Percentiles rank a stretch among this genome's conserved stretches.
phyloP scores from a whole-genome alignment of 2,888 invertebrate species.

The Drosophila birchii region DNA sequence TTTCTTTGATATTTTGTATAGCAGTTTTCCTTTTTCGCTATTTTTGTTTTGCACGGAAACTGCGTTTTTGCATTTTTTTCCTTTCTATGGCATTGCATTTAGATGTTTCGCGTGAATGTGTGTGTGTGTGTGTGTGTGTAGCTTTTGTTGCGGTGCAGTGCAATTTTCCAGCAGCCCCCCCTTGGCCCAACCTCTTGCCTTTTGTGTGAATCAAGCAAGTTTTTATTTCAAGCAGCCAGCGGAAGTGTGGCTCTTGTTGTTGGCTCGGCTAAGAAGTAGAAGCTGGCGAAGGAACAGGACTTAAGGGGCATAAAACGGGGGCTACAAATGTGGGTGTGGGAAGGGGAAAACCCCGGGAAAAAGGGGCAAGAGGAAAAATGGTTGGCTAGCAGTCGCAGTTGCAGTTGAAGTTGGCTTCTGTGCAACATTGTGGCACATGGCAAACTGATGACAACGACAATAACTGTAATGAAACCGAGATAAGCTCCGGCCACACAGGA shows the following conservation, averaged over 20 bases:
- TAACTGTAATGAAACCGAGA: conserved; percentile 79
- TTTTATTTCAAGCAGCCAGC: conserved; percentile 78
- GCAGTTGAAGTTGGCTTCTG: conserved; percentile 43
- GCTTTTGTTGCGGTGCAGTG: conserved; percentile 78
- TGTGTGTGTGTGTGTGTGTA: conserved; percentile 30
- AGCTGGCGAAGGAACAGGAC: conserved; percentile 22
- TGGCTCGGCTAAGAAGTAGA: conserved; percentile 64
- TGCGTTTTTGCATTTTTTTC: conserved; percentile 68
- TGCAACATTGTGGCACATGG: conserved; percentile 74
- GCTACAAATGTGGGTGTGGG: conserved; percentile 1
- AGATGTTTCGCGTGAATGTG: conserved; percentile 62
- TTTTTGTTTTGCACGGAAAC: conserved; percentile 62
- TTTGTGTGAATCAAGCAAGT: conserved; percentile 65
- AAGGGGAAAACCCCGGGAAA: not conserved
- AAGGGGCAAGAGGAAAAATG: not conserved
- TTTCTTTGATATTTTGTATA: conserved; percentile 13
- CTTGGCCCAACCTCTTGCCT: not conserved
- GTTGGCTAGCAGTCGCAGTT: conserved; percentile 32
- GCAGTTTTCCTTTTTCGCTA: conserved; percentile 15
- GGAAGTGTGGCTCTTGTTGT: conserved; percentile 70
- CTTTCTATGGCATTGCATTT: conserved; percentile 71
- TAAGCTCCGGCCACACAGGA: conserved; percentile 60
- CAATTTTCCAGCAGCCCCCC: conserved; percentile 46
- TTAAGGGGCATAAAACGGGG: conserved; percentile 13
- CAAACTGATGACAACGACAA: conserved; percentile 79